Conservation (phyloP, 2,113 vertebrate species). For the Microcebus murinus region DNA sequence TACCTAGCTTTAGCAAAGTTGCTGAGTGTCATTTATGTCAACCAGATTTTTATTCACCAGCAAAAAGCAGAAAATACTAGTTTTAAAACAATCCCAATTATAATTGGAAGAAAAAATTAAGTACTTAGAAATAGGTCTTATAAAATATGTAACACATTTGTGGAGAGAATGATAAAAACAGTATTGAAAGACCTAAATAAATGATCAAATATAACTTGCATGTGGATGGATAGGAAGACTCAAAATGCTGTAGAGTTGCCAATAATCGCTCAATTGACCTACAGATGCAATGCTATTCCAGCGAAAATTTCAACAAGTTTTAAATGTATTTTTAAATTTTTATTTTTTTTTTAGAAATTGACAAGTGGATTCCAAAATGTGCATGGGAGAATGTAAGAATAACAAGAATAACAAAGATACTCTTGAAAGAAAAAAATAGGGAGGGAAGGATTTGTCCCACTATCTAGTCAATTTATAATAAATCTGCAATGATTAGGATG, state of each 20-base stretch:
- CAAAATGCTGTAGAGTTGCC: background rate
- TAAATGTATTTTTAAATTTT: background rate
- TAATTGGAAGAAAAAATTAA: background rate
- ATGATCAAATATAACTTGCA: background rate
- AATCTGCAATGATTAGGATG: background rate
- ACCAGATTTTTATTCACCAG: background rate
- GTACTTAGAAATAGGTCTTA: background rate
- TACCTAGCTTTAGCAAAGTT: background rate
- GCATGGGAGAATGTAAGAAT: background rate
- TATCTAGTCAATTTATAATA: background rate
- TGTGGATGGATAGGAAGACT: background rate
- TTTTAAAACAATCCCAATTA: background rate
- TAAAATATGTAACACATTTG: background rate
- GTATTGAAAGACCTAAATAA: slow-evolving; percentile 16
- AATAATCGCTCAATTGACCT: background rate
- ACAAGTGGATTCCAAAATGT: background rate
- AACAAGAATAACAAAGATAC: background rate
- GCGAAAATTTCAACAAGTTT: background rate
- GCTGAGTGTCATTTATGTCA: background rate
- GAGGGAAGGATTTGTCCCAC: background rate
- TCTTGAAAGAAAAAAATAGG: background rate
- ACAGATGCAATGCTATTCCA: background rate
- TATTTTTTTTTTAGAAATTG: background rate
- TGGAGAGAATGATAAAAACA: background rate
- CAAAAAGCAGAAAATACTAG: background rate